Evolutionary conservation across 2,797 vertebrate species (phyloP).

Genomic region (Notolepis coatsorum): DNA sequence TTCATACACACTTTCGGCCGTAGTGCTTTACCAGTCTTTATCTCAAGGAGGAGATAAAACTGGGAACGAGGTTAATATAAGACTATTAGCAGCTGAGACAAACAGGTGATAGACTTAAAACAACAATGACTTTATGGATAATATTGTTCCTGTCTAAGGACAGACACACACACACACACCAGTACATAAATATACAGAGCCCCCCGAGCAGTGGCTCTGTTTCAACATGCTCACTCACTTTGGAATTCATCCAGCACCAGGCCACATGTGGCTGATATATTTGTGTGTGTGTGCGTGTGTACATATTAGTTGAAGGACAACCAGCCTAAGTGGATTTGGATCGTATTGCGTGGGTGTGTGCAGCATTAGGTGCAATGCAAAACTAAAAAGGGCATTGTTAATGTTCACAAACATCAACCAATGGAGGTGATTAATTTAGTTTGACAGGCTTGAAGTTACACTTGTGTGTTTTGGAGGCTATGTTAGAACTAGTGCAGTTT

Average conservation of each 20-base stretch:
- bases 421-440: no score
- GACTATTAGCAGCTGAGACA: neutral
- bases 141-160: slow-evolving; percentile 63
- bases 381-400: no score
- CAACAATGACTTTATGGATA: slow-evolving; percentile 30
- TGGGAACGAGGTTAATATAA: neutral
- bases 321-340: neutral
- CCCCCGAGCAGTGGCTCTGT: slow-evolving; percentile 49
- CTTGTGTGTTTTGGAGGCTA: no score
- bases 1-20: no score
- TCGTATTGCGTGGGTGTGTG: neutral
- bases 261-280: slow-evolving; percentile 22
- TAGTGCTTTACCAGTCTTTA: no score
- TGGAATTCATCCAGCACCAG: slow-evolving; percentile 40
- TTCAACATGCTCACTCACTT: slow-evolving; percentile 52
- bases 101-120: slow-evolving; percentile 19
- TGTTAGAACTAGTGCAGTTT: slow-evolving; percentile 29
- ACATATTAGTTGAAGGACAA: neutral
- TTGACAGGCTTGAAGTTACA: no score
- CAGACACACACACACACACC: slow-evolving; percentile 17
- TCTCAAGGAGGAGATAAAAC: no score
- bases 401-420: no score
- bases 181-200: slow-evolving; percentile 7
- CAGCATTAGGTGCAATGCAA: no score
- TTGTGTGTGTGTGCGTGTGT: slow-evolving; percentile 17